A percentile compares a stretch with the other conserved stretches of the same genome.
Conservation (phyloP, 2,797 vertebrate species). For the Huso huso region DNA sequence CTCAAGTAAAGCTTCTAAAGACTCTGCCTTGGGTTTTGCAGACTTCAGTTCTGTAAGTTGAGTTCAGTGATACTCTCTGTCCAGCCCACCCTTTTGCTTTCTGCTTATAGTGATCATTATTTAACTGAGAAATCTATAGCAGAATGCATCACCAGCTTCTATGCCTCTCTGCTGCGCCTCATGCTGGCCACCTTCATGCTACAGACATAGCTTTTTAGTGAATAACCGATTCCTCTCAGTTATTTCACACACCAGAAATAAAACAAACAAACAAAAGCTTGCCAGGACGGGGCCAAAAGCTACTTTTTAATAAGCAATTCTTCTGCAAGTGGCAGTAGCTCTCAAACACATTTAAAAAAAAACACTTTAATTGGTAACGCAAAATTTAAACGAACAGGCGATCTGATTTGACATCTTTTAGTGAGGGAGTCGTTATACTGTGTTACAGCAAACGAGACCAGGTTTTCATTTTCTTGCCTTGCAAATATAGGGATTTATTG, state of each 20-base stretch:
- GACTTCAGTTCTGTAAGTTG: conserved; percentile 92
- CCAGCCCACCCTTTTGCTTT: conserved; percentile 27
- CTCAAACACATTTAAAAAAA: no score
- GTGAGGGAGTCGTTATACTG: no score
- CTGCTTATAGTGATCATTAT: conserved; percentile 25
- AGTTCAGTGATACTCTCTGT: conserved; percentile 64
- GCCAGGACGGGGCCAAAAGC: no score
- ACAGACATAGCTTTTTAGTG: conserved; percentile 13
- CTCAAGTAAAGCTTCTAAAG: conserved; percentile 83
- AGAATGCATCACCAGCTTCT: conserved; percentile 31
- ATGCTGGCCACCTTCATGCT: conserved; percentile 19
- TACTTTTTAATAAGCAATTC: no score
- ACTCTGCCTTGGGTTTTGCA: conserved; percentile 76
- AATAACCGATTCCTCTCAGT: conserved; percentile 10
- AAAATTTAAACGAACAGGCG: no score
- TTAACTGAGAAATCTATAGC: conserved; percentile 23
- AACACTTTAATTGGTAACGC: no score
- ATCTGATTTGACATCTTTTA: no score
- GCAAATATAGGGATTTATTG: no score
- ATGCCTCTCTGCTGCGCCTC: conserved; percentile 11
- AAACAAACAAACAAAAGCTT: no score
- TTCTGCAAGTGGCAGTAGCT: no score
- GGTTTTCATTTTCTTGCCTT: no score
- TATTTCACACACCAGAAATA: neutral
- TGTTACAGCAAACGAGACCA: no score